A percentile compares a stretch with the other conserved stretches of the same genome.
Conservation (phyloP, 35 echinoderm and acorn worm genomes). For the Acanthaster planci region DNA sequence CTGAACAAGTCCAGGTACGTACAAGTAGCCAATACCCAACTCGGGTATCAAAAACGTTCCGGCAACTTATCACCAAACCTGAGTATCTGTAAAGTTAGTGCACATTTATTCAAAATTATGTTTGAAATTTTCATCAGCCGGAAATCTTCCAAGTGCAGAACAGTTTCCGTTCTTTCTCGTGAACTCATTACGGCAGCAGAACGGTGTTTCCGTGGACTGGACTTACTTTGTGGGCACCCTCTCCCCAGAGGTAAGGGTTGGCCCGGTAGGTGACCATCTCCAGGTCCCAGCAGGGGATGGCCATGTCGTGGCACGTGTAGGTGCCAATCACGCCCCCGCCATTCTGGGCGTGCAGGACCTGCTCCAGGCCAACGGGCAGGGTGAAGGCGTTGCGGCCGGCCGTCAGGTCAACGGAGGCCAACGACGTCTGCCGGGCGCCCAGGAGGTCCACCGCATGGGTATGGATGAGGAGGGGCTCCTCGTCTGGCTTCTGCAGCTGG, state of each 20-base stretch:
- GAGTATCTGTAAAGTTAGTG: no score
- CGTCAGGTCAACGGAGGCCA: slow-evolving; percentile 33
- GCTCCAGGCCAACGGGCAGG: slow-evolving; percentile 67
- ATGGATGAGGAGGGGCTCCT: background rate
- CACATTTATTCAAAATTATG: no score
- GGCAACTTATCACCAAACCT: no score
- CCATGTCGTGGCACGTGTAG: slow-evolving; percentile 34
- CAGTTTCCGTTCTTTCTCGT: no score
- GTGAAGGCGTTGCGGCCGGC: slow-evolving; percentile 34
- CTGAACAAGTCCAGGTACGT: no score
- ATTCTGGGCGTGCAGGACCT: slow-evolving; percentile 37
- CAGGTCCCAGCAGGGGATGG: slow-evolving; percentile 52
- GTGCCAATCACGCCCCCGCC: background rate
- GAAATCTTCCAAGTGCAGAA: no score
- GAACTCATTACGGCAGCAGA: no score
- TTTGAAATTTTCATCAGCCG: no score
- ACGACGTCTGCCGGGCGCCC: slow-evolving; percentile 18
- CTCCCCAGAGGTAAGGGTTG: slow-evolving; percentile 80
- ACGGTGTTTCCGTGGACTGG: no score
- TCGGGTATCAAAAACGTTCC: no score
- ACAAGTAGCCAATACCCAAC: no score
- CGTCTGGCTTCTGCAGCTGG: background rate
- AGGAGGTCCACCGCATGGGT: slow-evolving; percentile 16
- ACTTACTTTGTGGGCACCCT: slow-evolving; percentile 55
- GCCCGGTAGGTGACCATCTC: slow-evolving; percentile 55